Conservation (phyloP, 2,113 vertebrate genomes). For the Oreochromis aureus region DNA sequence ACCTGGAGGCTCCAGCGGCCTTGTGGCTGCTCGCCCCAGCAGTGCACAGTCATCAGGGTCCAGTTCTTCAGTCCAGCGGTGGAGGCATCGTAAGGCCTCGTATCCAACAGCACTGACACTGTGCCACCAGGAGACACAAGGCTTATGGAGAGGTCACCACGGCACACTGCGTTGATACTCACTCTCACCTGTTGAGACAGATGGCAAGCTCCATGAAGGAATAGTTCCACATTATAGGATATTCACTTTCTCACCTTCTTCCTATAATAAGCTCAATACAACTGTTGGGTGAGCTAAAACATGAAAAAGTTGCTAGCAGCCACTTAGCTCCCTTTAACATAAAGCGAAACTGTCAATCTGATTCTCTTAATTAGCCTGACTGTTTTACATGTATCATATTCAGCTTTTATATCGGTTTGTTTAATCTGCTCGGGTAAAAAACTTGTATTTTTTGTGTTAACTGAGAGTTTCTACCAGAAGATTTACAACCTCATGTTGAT, state of each 20-base stretch:
- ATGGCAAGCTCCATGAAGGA: not conserved
- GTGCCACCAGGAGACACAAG: constrained; percentile 54
- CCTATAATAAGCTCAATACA: not conserved
- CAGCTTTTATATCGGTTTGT: not conserved
- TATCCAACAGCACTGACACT: constrained; percentile 50
- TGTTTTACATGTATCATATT: not conserved
- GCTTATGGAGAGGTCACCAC: constrained; percentile 59
- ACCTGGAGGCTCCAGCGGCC: constrained; percentile 40
- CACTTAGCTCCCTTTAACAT: not conserved
- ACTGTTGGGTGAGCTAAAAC: not conserved
- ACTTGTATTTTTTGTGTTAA: not conserved
- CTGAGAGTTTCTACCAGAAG: not conserved
- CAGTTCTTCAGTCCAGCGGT: constrained; percentile 36
- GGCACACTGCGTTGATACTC: constrained; percentile 56
- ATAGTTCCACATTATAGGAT: not conserved
- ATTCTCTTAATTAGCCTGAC: not conserved
- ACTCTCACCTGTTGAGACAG: constrained; percentile 48
- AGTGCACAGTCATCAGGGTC: constrained; percentile 44
- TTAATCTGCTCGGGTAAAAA: not conserved
- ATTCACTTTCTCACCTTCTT: not conserved
- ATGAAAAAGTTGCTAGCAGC: not conserved
- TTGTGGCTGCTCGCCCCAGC: constrained; percentile 44
- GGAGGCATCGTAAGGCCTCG: constrained; percentile 33
- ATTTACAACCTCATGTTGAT: not conserved
- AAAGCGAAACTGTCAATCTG: not conserved